phyloP scores from a whole-genome alignment of 2,113 vertebrate species.

The Anolis carolinensis region DNA sequence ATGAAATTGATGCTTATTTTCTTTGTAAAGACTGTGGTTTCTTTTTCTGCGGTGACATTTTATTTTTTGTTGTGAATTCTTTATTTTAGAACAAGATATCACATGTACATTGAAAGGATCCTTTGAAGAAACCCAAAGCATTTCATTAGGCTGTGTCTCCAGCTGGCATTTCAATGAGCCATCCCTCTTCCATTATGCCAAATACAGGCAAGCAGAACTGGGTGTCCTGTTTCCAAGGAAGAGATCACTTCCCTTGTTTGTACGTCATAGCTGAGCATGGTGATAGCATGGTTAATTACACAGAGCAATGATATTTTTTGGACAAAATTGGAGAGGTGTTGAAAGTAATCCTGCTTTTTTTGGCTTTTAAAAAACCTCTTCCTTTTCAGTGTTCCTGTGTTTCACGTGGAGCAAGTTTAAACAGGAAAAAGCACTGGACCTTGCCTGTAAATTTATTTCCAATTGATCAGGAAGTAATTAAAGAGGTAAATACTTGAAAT shows the following conservation, averaged over 20 bases:
- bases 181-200: constrained; percentile 79
- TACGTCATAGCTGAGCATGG: constrained; percentile 53
- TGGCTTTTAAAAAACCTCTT: not conserved
- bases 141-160: constrained; percentile 47
- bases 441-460: constrained; percentile 58
- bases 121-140: constrained; percentile 70
- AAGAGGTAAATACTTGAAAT: constrained; percentile 39
- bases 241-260: constrained; percentile 54
- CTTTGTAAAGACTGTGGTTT: accelerated
- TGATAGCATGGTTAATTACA: constrained; percentile 24
- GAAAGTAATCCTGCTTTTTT: constrained; percentile 21
- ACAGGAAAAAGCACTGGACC: constrained; percentile 9
- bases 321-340: accelerated
- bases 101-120: constrained; percentile 79
- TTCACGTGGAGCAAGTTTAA: constrained; percentile 24
- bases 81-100: constrained; percentile 67
- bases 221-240: constrained; percentile 57
- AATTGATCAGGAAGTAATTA: not conserved
- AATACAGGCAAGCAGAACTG: constrained; percentile 69
- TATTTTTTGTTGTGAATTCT: constrained; percentile 24
- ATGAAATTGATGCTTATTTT: constrained; percentile 2
- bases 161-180: constrained; percentile 14
- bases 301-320: constrained; percentile 1
- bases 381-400: constrained; percentile 63
- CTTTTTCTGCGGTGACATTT: not conserved